Base-by-base conservation (phyloP, 2,797 vertebrate genomes). In the Spatula versicolor region DNA sequence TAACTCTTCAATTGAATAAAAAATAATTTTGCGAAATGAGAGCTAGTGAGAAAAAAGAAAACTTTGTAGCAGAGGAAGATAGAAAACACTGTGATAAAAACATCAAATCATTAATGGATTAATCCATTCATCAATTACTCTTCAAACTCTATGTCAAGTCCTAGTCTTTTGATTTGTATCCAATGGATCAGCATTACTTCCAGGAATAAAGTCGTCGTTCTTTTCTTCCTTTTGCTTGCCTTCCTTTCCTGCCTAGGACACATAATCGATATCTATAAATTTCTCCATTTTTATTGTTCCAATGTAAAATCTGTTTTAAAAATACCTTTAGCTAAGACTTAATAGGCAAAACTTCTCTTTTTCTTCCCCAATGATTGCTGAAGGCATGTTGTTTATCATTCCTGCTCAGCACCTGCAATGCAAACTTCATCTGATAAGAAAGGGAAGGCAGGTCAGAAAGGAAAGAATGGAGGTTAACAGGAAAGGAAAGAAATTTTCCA, bases 121-220 rank as follows among this genome's bases (percentile, higher is more conserved):
- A 64, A 91, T 87, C 43, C 80, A 9, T 83, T 92, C 48, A 72
- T 86, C 60, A 71, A 7, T 80, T 92, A 50, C 62, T 59, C 21
- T 93, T 78, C 90, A 56, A 91, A 89, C 16, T 60, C 7, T 46
- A 37, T 33, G 67, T 90, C 63, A 78, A 66, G 46, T 82, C 86
- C 20, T 89, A 72, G 52, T 72, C 50, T 80, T 81, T 91, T 90
- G 68, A 78, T 93, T 91, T 89, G 11, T 79, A 33, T 59, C 43
- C 26, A 20, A 35, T 84, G 55, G 43, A 79, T 93, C 60, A 77
- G 31, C 15, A 33, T 54, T 66, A 48, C 43, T 93, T 87, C 30
- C 45, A 75, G 19, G 50, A 92, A 83, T 83, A 78, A 79, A 81
- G 12, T 45, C 4, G 26, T 83, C 0, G 0, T 68, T 31, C 69